These are phyloP conservation scores for Sycophaga agraensis DNA, from an alignment of 1,140 invertebrate genomes.

Conservation along the genomic window DNA sequence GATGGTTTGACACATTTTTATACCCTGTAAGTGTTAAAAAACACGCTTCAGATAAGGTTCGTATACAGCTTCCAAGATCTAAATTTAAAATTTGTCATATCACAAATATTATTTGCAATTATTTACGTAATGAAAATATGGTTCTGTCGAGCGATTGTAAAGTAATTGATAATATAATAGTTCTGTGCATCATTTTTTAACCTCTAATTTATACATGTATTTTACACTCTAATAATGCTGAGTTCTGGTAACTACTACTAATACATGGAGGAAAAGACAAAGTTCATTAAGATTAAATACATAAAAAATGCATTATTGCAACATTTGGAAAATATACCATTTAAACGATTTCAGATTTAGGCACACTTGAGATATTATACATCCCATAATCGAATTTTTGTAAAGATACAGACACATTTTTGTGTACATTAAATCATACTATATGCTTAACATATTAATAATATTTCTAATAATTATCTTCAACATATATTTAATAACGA, in stretches of 20 bases:
- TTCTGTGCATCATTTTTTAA: background rate
- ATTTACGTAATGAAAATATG: background rate
- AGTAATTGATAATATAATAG: background rate
- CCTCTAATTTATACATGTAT: background rate
- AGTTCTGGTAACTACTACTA: slow-evolving; percentile 6
- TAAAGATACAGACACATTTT: slow-evolving; percentile 10
- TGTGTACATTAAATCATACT: background rate
- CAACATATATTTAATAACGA: no score
- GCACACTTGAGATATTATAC: slow-evolving; percentile 11
- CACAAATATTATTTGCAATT: background rate
- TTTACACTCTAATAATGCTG: slow-evolving; percentile 13
- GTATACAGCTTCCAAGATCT: background rate
- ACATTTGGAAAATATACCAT: background rate
- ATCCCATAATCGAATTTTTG: background rate
- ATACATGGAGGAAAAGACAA: background rate
- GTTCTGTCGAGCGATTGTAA: background rate
- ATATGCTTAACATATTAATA: background rate
- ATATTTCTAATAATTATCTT: background rate
- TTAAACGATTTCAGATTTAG: slow-evolving; percentile 1
- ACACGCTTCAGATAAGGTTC: background rate
- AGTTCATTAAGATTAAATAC: slow-evolving; percentile 1
- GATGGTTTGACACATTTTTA: background rate
- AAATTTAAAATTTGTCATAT: background rate
- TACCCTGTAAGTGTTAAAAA: slow-evolving; percentile 21
- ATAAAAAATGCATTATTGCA: slow-evolving; percentile 7